Conservation (phyloP, 64 coral and sea anemone species). For the Astreopora myriophthalma region DNA sequence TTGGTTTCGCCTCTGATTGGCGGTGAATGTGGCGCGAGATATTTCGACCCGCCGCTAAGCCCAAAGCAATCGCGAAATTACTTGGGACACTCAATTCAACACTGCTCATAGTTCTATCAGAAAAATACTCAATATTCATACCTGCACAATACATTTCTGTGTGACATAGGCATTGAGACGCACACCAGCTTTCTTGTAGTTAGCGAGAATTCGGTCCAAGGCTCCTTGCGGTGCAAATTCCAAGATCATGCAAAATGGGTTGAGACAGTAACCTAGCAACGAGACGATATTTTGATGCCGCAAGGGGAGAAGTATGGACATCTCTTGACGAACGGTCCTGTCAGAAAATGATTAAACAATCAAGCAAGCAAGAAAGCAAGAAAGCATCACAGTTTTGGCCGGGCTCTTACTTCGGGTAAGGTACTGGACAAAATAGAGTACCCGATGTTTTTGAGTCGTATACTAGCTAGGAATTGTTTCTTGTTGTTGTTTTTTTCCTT, state of each 20-base stretch:
- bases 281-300: conserved; percentile 85
- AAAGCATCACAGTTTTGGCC: no score
- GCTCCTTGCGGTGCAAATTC: conserved; percentile 91
- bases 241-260: conserved; percentile 84
- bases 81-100: no score
- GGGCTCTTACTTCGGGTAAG: no score
- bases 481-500: no score
- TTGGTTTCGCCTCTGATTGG: no score
- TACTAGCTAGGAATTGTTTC: no score
- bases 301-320: conserved; percentile 86
- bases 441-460: no score
- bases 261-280: conserved; percentile 88
- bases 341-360: not conserved
- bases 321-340: conserved; percentile 93
- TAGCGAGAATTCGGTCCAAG: conserved; percentile 83
- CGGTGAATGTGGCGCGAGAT: no score
- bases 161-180: conserved; percentile 88
- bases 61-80: no score
- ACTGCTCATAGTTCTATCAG: not conserved
- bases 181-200: conserved; percentile 81
- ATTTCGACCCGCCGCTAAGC: no score
- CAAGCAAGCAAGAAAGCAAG: not conserved
- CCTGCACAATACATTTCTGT: conserved; percentile 98
- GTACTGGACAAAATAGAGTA: no score
- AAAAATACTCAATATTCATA: not conserved